Base-by-base conservation (phyloP, 2,888 invertebrate genomes). In the Neria commutata region DNA sequence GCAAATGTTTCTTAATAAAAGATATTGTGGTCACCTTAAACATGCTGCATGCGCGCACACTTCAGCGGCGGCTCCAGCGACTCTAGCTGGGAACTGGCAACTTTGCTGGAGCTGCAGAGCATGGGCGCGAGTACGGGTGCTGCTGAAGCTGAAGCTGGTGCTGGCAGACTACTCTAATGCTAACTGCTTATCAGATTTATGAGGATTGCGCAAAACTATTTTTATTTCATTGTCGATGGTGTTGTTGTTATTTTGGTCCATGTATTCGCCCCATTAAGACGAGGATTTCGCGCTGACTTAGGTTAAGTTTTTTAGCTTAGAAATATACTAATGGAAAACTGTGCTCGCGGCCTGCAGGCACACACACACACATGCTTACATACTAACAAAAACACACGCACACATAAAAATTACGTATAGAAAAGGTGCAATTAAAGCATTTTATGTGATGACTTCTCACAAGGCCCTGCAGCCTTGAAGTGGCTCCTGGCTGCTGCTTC, bases 121-220 rank as follows among this genome's bases (percentile, higher is more conserved):
- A n/a, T n/a, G n/a, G n/a, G n/a, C n/a, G n/a, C n/a, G n/a, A n/a
- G n/a, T n/a, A n/a, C n/a, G n/a, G n/a, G n/a, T n/a, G n/a, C n/a
- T n/a, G n/a, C n/a, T n/a, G n/a, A n/a, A n/a, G n/a, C n/a, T n/a
- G n/a, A n/a, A n/a, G n/a, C n/a, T n/a, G n/a, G n/a, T n/a, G n/a
- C n/a, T n/a, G n/a, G n/a, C n/a, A n/a, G n/a, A n/a, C 60, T 65
- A 56, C 62, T 68, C 67, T 65, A 69, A 71, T 71, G 68, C 66
- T 61, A 68, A 64, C 67, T 66, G 70, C 72, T 71, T 73, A 73
- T 73, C 73, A 73, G 70, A 72, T 72, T 71, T 71, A 68, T 65
- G 66, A 60, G 71, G 67, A 72, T 72, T 69, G 70, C 67, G 67
- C 70, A 71, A 70, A 70, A 66, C 67, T 68, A 68, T 69, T 70